Percentiles rank a stretch among this genome's conserved stretches.
phyloP scores from a whole-genome alignment of 2,888 invertebrate species.

The Aquatica leii region DNA sequence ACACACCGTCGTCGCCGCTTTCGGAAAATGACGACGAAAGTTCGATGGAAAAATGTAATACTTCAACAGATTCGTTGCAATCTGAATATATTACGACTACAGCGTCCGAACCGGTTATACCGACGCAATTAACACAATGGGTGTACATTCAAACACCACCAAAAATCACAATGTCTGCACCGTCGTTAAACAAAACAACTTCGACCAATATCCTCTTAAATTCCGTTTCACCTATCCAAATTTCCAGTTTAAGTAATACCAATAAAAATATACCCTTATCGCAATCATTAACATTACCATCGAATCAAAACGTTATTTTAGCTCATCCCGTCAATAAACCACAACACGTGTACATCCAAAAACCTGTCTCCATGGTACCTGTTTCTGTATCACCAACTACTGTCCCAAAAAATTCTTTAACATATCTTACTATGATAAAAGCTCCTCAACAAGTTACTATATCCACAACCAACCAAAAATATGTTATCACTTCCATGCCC shows the following conservation, averaged over 20 bases:
- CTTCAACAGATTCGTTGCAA: background rate
- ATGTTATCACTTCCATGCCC: slow-evolving; percentile 68
- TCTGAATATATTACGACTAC: slow-evolving; percentile 6
- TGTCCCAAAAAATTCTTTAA: slow-evolving; percentile 60
- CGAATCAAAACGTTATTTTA: slow-evolving; percentile 49
- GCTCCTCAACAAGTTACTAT: slow-evolving; percentile 56
- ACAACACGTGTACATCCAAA: slow-evolving; percentile 68
- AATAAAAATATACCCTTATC: slow-evolving; percentile 35
- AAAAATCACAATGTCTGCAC: slow-evolving; percentile 54
- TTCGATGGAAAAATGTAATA: slow-evolving; percentile 7
- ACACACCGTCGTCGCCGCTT: background rate
- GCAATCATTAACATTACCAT: slow-evolving; percentile 30
- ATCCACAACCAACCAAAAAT: slow-evolving; percentile 61
- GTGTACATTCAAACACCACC: slow-evolving; percentile 69
- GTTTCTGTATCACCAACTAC: slow-evolving; percentile 61
- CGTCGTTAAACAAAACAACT: slow-evolving; percentile 17
- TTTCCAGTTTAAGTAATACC: slow-evolving; percentile 48
- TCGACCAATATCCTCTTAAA: slow-evolving; percentile 46
- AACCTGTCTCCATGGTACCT: slow-evolving; percentile 65
- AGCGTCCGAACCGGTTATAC: slow-evolving; percentile 30
- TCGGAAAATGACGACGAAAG: background rate
- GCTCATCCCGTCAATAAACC: slow-evolving; percentile 48
- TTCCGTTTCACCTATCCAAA: slow-evolving; percentile 47
- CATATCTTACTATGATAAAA: slow-evolving; percentile 67
- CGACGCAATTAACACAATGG: slow-evolving; percentile 49